A percentile compares a stretch with the other conserved stretches of the same genome.
Conservation (phyloP, 2,797 vertebrate species). For the Sebastiscus tertius region DNA sequence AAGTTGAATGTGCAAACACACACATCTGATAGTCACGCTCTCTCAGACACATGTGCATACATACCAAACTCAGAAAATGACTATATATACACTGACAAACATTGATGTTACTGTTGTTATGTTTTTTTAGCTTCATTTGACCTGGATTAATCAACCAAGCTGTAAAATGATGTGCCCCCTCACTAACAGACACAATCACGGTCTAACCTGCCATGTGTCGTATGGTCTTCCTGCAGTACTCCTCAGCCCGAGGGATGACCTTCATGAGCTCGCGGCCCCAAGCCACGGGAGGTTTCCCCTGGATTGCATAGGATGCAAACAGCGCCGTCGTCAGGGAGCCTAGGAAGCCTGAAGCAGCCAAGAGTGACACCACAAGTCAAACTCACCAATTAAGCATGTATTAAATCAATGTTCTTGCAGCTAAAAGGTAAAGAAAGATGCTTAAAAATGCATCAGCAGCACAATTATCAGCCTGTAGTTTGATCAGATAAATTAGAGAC, state of each 20-base stretch:
- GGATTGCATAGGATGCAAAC: constrained; percentile 92
- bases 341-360: constrained; percentile 89
- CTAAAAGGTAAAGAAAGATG: not conserved
- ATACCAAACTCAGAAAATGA: not conserved
- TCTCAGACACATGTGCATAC: not conserved
- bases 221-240: constrained; percentile 95
- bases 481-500: not conserved
- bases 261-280: constrained; percentile 96
- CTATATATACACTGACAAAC: not conserved
- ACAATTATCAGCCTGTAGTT: not conserved
- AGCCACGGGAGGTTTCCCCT: constrained; percentile 88
- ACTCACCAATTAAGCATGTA: not conserved
- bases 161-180: not conserved
- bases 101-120: not conserved
- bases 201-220: constrained; percentile 93
- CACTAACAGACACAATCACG: not conserved
- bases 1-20: not conserved
- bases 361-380: constrained; percentile 7
- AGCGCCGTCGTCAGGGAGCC: constrained; percentile 94
- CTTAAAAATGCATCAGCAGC: not conserved
- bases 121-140: not conserved
- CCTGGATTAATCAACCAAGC: not conserved
- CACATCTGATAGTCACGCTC: not conserved
- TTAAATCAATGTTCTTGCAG: not conserved
- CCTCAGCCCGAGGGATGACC: constrained; percentile 90